Percentiles rank a stretch among this genome's conserved stretches.
Evolutionary conservation across 2,888 invertebrate genomes (phyloP).

Genomic region (Trissonchulus latispiculum): DNA sequence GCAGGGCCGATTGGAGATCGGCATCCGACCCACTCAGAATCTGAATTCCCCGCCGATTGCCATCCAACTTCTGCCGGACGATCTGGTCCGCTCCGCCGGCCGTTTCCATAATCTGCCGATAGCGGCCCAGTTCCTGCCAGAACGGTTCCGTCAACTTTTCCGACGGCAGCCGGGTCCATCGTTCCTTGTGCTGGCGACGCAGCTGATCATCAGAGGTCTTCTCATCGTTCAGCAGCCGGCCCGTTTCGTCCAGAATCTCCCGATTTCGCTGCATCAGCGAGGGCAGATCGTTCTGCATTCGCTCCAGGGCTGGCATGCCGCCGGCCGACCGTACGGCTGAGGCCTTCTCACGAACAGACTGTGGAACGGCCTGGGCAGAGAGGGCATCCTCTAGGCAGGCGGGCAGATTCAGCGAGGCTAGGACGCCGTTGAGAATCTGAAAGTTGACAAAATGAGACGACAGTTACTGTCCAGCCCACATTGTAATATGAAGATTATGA

Average conservation of each 20-base stretch:
- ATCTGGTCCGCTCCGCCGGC: slow-evolving; percentile 69
- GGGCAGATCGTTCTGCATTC: slow-evolving; percentile 72
- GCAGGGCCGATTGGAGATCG: not conserved
- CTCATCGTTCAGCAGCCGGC: slow-evolving; percentile 70
- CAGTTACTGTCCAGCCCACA: no score
- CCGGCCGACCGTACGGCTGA: slow-evolving; percentile 64
- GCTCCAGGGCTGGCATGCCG: slow-evolving; percentile 61
- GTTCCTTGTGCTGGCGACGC: slow-evolving; percentile 75
- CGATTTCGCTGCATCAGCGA: slow-evolving; percentile 73
- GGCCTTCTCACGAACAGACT: slow-evolving; percentile 75
- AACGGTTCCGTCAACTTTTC: slow-evolving; percentile 77
- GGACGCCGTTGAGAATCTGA: slow-evolving; percentile 52
- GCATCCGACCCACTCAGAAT: slow-evolving; percentile 62
- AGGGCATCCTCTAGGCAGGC: slow-evolving; percentile 79
- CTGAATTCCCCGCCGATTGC: slow-evolving; percentile 66
- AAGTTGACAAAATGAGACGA: no score
- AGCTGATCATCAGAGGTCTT: slow-evolving; percentile 76
- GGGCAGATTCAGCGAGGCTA: slow-evolving; percentile 87
- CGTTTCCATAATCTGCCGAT: slow-evolving; percentile 77
- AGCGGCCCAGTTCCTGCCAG: slow-evolving; percentile 76
- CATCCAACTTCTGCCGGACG: slow-evolving; percentile 73
- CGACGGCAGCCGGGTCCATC: slow-evolving; percentile 82
- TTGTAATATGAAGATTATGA: no score
- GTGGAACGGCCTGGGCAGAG: slow-evolving; percentile 65
- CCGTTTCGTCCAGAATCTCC: slow-evolving; percentile 37